Percentiles rank a stretch among this genome's conserved stretches.
These are phyloP conservation scores for Pachyuromys duprasi DNA, from an alignment of 2,797 vertebrate genomes.

Conservation along the genomic window DNA sequence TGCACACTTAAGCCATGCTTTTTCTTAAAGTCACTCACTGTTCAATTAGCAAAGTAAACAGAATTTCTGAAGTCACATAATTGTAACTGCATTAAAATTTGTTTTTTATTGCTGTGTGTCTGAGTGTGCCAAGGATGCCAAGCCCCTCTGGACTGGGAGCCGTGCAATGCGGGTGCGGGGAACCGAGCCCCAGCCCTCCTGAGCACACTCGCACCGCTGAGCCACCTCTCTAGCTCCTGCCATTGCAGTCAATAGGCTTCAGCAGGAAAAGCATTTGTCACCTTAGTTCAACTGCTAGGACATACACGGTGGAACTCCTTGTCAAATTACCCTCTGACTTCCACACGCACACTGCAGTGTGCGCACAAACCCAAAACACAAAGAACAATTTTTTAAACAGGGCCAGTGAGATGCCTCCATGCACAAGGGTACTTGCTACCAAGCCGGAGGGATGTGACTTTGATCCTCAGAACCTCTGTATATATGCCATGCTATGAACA, in stretches of 20 bases:
- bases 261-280: neutral
- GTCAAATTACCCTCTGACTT: neutral
- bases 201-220: neutral
- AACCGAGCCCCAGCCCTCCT: fast-evolving
- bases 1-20: neutral
- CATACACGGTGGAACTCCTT: neutral
- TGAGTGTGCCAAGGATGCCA: no score
- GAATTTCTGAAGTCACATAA: constrained; percentile 43
- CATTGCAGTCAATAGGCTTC: neutral
- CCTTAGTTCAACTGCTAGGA: neutral
- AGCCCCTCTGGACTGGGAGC: neutral
- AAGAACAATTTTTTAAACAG: neutral
- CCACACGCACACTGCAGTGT: neutral
- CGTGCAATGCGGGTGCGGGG: neutral
- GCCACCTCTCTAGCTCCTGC: neutral
- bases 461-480: neutral
- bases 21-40: constrained; percentile 5
- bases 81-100: neutral
- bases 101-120: neutral
- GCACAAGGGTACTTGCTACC: neutral
- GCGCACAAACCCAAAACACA: neutral
- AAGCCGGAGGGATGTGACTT: neutral
- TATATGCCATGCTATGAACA: no score
- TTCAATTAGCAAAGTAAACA: constrained; percentile 29
- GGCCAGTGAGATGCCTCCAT: neutral